A percentile compares a stretch with the other conserved stretches of the same genome.
Conservation (phyloP, 1,140 invertebrate genomes). For the Adoxophyes honmai region DNA sequence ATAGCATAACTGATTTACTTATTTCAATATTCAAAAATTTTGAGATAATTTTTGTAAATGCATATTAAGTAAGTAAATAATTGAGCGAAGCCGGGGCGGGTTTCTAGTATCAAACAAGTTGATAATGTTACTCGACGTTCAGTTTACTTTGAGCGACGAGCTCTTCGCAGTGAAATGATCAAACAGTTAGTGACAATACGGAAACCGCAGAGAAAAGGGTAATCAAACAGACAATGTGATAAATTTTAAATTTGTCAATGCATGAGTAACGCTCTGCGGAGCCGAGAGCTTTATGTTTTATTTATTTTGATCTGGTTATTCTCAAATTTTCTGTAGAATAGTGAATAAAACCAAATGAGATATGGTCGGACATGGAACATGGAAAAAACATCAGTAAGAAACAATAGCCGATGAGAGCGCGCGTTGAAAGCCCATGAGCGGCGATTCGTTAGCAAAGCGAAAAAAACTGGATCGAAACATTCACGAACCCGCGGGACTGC, state of each 20-base stretch:
- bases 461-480: conserved; percentile 36
- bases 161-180: neutral
- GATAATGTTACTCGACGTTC: too few relatives aligned
- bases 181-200: neutral
- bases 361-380: conserved; percentile 26
- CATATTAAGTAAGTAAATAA: too few relatives aligned
- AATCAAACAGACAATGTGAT: conserved; percentile 4
- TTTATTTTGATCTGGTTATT: neutral
- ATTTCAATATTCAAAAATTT: too few relatives aligned
- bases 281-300: neutral
- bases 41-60: too few relatives aligned
- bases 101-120: too few relatives aligned
- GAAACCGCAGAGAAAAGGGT: neutral
- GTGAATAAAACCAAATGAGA: conserved; percentile 28
- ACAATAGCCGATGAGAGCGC: conserved; percentile 42
- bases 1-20: too few relatives aligned
- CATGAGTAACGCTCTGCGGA: neutral
- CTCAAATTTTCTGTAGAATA: neutral
- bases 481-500: too few relatives aligned
- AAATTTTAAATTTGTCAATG: conserved; percentile 5
- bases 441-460: conserved; percentile 44
- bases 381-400: conserved; percentile 31
- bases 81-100: too few relatives aligned
- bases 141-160: neutral
- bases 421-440: conserved; percentile 45